These are phyloP conservation scores for Polymixis lichenea DNA, from an alignment of 2,888 invertebrate genomes.

Conservation along the genomic window DNA sequence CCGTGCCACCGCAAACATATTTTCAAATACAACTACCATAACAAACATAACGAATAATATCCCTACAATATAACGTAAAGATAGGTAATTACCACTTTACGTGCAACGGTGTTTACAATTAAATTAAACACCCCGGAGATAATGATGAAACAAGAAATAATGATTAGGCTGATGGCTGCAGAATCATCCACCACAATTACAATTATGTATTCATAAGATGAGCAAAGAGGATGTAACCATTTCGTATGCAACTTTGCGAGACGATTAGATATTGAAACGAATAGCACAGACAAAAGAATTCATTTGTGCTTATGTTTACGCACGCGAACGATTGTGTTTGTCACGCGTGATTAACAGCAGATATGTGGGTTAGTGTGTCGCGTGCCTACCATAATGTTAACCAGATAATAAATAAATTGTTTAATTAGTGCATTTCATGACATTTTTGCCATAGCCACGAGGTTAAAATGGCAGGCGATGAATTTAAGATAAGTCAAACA, in stretches of 20 bases:
- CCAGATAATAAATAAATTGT: slow-evolving; percentile 48
- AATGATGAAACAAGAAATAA: neutral
- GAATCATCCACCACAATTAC: neutral
- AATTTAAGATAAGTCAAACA: slow-evolving; percentile 30
- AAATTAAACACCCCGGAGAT: neutral
- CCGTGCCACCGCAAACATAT: slow-evolving; percentile 38
- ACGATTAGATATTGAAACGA: slow-evolving; percentile 61
- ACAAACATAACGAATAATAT: slow-evolving; percentile 25
- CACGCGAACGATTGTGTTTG: slow-evolving; percentile 78
- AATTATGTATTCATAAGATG: slow-evolving; percentile 12
- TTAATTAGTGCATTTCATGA: slow-evolving; percentile 44
- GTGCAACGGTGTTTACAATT: neutral
- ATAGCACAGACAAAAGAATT: slow-evolving; percentile 62
- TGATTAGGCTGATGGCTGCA: neutral
- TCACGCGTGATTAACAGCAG: slow-evolving; percentile 82
- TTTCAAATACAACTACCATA: slow-evolving; percentile 24
- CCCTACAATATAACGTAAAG: neutral
- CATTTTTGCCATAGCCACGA: slow-evolving; percentile 8
- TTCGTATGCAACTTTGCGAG: slow-evolving; percentile 44
- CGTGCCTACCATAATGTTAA: slow-evolving; percentile 58
- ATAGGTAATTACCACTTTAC: neutral
- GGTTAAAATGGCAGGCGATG: neutral
- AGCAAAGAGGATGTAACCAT: slow-evolving; percentile 39
- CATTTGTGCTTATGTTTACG: slow-evolving; percentile 69
- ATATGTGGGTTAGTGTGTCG: slow-evolving; percentile 84